Base-by-base conservation (phyloP, 2,113 vertebrate genomes). In the Pelvicachromis taeniatus region DNA sequence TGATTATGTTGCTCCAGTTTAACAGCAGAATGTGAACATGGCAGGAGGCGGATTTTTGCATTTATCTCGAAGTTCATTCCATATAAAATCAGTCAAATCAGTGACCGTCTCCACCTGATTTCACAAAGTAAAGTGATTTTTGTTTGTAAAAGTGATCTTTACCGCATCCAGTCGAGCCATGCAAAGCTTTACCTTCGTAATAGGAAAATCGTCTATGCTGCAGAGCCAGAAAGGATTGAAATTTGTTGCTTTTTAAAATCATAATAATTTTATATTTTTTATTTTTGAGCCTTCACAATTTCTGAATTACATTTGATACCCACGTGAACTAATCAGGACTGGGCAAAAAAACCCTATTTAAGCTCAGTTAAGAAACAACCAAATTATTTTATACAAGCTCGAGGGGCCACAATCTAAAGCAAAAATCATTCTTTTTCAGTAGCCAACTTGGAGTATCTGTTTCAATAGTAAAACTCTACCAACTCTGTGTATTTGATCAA, bases 211-310 rank as follows among this genome's bases (percentile, higher is more conserved):
- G 1, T 63, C 33, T 63, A 0, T 26, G 65, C 14, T 70, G 5
- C 40, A 73, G 42, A 23, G 40, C 21, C 40, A 70, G 65, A 26
- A 4, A 48, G 65, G 65, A 29, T 29, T 48, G 40, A 48, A 70
- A 70, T 48, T 70, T 48, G 21, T 21, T 29, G 21, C 65, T 70
- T 48, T 70, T 70, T 48, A 29, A 70, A 70, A 45, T 48, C 5
- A 5, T 70, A 6, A 21, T 70, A 0, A 70, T 70, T 26, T 45
- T 45, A 63, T 70, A 45, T 29, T 14, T 12, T 12, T 42, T 45
- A 45, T 26, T 68, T 42, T 42, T 68, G 65, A 48, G 14, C 26
- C 40, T 0, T 48, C 21, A 11, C 21, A 17, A 70, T 48, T 70
- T 70, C 14, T 70, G 21, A 48, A 48, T 40, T 3, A 17, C 14